Evolutionary conservation across 1,140 invertebrate species (phyloP).

Genomic region (Plectus sambesii): DNA sequence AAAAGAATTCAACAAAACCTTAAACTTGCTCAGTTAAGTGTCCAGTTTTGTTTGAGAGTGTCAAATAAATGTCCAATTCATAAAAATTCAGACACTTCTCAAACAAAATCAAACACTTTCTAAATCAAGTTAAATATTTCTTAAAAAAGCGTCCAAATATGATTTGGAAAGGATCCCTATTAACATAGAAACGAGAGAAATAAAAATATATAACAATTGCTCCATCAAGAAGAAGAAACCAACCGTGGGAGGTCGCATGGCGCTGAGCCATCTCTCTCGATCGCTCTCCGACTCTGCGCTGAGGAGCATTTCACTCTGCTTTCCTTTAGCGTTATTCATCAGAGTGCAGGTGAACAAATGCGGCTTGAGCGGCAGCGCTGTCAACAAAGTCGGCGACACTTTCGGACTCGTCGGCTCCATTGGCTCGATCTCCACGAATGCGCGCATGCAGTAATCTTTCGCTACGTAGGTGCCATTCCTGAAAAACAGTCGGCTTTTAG

Average conservation of each 20-base stretch:
- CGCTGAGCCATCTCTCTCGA: conserved; percentile 38
- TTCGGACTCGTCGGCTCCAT: conserved; percentile 32
- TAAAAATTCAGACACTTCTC: conserved; percentile 59
- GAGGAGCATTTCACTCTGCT: conserved; percentile 37
- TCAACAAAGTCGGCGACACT: conserved; percentile 10
- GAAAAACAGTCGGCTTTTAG: conserved; percentile 32
- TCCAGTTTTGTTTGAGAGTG: conserved; percentile 73
- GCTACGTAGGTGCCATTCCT: conserved; percentile 67
- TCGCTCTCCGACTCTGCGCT: conserved; percentile 37
- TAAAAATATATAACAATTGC: conserved; percentile 17
- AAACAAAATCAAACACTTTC: conserved; percentile 62
- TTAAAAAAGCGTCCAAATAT: conserved; percentile 35
- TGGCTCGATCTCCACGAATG: conserved; percentile 38
- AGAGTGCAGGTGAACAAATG: conserved; percentile 36
- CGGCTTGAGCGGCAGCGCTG: conserved; percentile 17
- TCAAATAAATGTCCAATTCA: conserved; percentile 83
- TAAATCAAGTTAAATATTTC: conserved; percentile 65
- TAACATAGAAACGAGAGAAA: conserved; percentile 9
- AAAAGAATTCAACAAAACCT: conserved; percentile 5
- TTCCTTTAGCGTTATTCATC: conserved; percentile 37
- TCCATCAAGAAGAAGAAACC: conserved; percentile 61
- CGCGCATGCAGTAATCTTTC: conserved; percentile 47
- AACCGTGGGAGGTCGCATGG: conserved; percentile 60
- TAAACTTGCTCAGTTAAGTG: conserved; percentile 52
- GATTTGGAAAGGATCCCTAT: conserved; percentile 2